Conservation (phyloP, 2,797 vertebrate species). For the Myotis planiceps region DNA sequence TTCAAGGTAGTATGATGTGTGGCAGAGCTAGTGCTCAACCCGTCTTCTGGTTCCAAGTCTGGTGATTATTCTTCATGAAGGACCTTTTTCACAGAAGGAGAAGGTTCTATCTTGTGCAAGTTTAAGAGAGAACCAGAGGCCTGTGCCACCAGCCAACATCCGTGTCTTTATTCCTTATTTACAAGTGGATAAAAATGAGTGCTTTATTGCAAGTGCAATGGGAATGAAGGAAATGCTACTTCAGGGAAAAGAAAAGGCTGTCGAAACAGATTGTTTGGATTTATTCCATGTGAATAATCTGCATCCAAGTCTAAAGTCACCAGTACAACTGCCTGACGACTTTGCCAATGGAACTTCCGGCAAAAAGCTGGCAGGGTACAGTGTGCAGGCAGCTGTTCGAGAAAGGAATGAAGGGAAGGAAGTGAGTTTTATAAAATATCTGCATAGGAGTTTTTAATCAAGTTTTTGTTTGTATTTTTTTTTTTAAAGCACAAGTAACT, state of each 20-base stretch:
- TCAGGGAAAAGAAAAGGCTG: constrained; percentile 59
- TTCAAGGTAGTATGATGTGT: not conserved
- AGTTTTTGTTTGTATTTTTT: not conserved
- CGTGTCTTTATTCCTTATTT: constrained; percentile 56
- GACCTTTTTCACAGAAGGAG: not conserved
- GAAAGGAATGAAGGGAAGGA: constrained; percentile 49
- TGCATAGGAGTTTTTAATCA: constrained; percentile 9
- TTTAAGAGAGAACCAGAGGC: not conserved
- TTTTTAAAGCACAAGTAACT: constrained; percentile 26
- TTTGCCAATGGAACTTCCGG: constrained; percentile 41
- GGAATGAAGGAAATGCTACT: constrained; percentile 42
- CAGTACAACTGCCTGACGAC: constrained; percentile 1
- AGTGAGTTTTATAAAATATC: constrained; percentile 20
- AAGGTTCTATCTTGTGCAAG: not conserved
- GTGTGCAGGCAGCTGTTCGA: not conserved
- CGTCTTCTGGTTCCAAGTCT: constrained; percentile 13
- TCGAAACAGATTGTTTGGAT: constrained; percentile 50
- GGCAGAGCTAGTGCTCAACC: not conserved
- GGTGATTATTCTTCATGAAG: constrained; percentile 5
- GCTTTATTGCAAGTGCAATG: constrained; percentile 55
- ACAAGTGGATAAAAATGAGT: constrained; percentile 67
- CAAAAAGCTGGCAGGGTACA: not conserved
- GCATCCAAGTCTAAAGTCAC: constrained; percentile 59
- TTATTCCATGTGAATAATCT: constrained; percentile 36
- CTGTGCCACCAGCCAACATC: not conserved